phyloP scores from a whole-genome alignment of 2,888 invertebrate genomes.

The Stratiomys singularior region DNA sequence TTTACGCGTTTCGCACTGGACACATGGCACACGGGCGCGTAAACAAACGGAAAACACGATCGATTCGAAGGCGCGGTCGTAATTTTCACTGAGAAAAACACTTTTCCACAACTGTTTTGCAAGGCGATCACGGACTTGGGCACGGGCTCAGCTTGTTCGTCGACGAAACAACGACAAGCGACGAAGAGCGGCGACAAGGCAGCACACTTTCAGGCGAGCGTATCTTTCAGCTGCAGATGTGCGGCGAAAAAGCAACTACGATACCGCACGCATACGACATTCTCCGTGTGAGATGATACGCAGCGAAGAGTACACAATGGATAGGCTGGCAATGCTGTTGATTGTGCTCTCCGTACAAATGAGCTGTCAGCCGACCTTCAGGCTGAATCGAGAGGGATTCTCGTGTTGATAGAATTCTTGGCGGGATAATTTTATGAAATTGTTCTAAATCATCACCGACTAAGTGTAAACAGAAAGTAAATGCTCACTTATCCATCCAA shows the following conservation, averaged over 20 bases:
- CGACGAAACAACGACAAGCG: background rate
- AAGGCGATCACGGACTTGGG: conserved; percentile 11
- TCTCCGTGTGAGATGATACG: too few species aligned
- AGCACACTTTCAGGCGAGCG: conserved; percentile 5
- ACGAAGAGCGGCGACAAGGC: background rate
- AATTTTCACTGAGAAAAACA: conserved; percentile 20
- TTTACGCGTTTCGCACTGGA: conserved; percentile 4
- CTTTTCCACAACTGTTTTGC: conserved; percentile 17
- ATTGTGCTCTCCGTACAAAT: too few species aligned
- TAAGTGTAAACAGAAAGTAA: too few species aligned
- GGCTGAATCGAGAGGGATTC: too few species aligned
- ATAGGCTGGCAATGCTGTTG: too few species aligned
- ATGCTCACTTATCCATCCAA: too few species aligned
- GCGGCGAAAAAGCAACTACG: background rate
- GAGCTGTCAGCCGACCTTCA: too few species aligned
- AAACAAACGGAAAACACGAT: conserved; percentile 37
- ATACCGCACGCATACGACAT: too few species aligned
- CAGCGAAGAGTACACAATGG: too few species aligned
- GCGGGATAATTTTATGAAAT: too few species aligned
- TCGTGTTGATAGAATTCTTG: too few species aligned
- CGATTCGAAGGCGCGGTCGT: conserved; percentile 22
- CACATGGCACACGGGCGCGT: conserved; percentile 31
- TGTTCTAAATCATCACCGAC: too few species aligned
- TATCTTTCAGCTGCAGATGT: conserved; percentile 2
- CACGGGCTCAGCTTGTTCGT: background rate